These are phyloP conservation scores for Urocyon cinereoargenteus DNA, from an alignment of 2,797 vertebrate genomes.

Conservation along the genomic window DNA sequence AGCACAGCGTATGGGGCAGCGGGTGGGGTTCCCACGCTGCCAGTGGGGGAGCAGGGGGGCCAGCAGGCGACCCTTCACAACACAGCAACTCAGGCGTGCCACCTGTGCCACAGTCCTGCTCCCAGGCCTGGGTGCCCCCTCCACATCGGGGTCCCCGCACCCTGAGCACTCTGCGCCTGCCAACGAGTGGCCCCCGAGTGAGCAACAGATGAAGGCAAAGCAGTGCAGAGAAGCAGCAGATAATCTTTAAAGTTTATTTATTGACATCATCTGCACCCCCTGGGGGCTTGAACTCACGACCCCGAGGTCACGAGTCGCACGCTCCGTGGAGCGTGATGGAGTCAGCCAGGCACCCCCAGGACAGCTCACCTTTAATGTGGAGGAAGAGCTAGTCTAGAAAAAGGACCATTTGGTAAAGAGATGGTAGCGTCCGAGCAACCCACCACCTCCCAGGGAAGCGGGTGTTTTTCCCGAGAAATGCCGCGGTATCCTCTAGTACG, in stretches of 20 bases:
- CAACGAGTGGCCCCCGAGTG: too few relatives aligned
- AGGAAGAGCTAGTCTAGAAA: not conserved
- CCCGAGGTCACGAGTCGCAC: not conserved
- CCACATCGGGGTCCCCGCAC: too few relatives aligned
- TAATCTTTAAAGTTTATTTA: not conserved
- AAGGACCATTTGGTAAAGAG: not conserved
- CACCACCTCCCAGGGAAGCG: rapidly evolving
- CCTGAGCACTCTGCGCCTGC: too few relatives aligned
- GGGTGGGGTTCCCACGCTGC: not conserved
- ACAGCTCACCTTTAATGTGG: not conserved
- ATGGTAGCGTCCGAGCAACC: not conserved
- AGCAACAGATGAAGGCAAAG: not conserved
- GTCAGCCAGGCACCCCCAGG: rapidly evolving
- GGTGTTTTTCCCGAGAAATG: not conserved
- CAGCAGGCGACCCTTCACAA: too few relatives aligned
- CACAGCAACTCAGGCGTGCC: too few relatives aligned
- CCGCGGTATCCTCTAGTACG: not conserved
- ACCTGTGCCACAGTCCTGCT: too few relatives aligned
- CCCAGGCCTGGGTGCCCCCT: too few relatives aligned
- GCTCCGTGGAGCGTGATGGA: not conserved
- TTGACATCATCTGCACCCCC: not conserved
- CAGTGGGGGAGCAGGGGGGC: too few relatives aligned
- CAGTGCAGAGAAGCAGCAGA: too few relatives aligned
- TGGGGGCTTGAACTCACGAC: not conserved
- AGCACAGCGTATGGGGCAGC: too few relatives aligned